Conservation (phyloP, 2,113 vertebrate genomes). For the Eira barbara region DNA sequence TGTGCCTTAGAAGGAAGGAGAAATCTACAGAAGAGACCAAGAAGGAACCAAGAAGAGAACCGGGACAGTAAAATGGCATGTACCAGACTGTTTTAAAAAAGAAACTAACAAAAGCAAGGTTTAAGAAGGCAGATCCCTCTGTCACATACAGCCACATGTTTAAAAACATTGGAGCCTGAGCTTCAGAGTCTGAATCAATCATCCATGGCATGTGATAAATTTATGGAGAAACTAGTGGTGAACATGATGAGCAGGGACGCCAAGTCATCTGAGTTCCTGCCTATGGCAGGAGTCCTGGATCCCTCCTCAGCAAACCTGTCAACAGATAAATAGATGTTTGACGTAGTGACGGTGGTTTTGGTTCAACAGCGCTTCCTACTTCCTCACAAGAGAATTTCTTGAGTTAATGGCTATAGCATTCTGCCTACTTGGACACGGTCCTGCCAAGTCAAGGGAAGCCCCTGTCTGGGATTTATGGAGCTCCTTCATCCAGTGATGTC, state of each 20-base stretch:
- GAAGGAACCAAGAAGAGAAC: not conserved
- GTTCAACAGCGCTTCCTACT: not conserved
- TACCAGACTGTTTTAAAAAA: not conserved
- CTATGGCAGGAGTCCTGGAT: not conserved
- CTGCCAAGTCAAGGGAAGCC: not conserved
- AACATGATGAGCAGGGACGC: not conserved
- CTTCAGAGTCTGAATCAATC: not conserved
- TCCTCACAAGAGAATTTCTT: not conserved
- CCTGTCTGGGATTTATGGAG: rapidly evolving
- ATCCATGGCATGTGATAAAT: not conserved
- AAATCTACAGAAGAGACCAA: not conserved
- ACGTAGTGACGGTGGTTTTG: not conserved
- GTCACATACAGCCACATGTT: not conserved
- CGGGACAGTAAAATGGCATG: not conserved
- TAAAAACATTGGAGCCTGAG: not conserved
- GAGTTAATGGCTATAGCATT: not conserved
- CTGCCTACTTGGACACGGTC: not conserved
- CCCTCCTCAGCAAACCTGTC: not conserved
- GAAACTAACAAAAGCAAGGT: too few species aligned
- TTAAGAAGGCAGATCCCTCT: not conserved
- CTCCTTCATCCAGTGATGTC: not conserved
- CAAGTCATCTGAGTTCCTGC: not conserved
- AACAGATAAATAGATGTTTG: not conserved
- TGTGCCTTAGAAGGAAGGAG: not conserved
- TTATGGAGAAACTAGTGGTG: not conserved